These are phyloP conservation scores for Thecophora atra DNA, from an alignment of 2,888 invertebrate species.

Conservation along the genomic window DNA sequence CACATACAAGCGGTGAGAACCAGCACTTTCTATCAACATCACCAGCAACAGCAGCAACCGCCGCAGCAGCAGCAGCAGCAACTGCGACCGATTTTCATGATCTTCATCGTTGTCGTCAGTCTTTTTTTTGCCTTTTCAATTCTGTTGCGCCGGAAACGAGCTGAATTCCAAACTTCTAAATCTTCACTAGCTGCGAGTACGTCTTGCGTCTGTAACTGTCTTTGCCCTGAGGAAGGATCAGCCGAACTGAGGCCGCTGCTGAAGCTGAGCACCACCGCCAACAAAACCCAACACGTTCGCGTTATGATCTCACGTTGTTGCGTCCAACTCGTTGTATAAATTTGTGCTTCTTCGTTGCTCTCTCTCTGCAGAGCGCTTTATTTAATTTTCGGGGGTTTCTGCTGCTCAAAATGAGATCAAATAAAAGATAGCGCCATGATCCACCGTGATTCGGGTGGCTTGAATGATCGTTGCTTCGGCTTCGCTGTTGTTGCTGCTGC, in stretches of 20 bases:
- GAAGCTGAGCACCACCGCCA: not conserved
- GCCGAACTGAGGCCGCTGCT: not conserved
- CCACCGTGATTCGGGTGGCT: conserved; percentile 31
- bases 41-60: conserved; percentile 13
- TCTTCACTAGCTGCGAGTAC: conserved; percentile 10
- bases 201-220: conserved; percentile 46
- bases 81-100: conserved; percentile 7
- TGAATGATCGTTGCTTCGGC: conserved; percentile 9
- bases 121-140: not conserved
- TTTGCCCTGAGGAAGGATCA: conserved; percentile 17
- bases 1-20: conserved; percentile 36
- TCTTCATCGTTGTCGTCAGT: not conserved
- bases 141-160: conserved; percentile 35
- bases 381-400: conserved; percentile 25
- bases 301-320: conserved; percentile 30
- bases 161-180: conserved; percentile 36
- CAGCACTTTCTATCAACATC: conserved; percentile 10
- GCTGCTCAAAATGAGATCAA: conserved; percentile 57
- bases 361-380: not conserved
- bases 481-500: conserved; percentile 27
- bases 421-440: conserved; percentile 61
- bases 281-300: conserved; percentile 12
- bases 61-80: conserved; percentile 13
- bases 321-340: not conserved
- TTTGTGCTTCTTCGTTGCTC: not conserved